Percentiles rank a stretch among this genome's conserved stretches.
Conservation (phyloP, 1,140 invertebrate species). For the Mesaphorura yosii region DNA sequence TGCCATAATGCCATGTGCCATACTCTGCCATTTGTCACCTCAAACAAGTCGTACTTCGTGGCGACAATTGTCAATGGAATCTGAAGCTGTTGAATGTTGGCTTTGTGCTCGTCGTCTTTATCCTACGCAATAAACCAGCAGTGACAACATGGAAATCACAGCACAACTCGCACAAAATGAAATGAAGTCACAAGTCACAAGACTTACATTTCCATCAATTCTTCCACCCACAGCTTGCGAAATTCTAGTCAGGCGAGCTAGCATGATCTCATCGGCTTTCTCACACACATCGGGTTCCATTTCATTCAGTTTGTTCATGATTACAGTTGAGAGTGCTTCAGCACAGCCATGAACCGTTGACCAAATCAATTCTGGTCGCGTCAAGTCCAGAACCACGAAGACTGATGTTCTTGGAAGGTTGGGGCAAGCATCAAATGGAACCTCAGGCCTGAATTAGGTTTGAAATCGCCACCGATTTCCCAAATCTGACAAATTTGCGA, state of each 20-base stretch:
- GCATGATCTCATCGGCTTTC: slow-evolving; percentile 17
- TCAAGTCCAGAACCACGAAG: slow-evolving; percentile 58
- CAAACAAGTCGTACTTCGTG: slow-evolving; percentile 73
- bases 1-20: too few species aligned
- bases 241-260: slow-evolving; percentile 17
- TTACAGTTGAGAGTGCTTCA: background rate
- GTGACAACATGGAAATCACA: too few species aligned
- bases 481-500: slow-evolving; percentile 77
- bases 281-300: background rate
- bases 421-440: slow-evolving; percentile 41
- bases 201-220: slow-evolving; percentile 12
- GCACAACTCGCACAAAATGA: too few species aligned
- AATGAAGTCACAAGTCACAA: background rate
- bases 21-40: too few species aligned
- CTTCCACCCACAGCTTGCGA: slow-evolving; percentile 17
- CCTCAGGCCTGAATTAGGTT: slow-evolving; percentile 42
- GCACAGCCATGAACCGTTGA: slow-evolving; percentile 45
- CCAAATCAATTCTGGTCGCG: slow-evolving; percentile 53
- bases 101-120: slow-evolving; percentile 36
- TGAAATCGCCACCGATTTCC: slow-evolving; percentile 64
- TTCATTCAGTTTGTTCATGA: background rate
- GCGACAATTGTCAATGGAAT: slow-evolving; percentile 60
- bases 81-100: slow-evolving; percentile 47
- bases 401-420: slow-evolving; percentile 41
- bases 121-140: too few species aligned